These are phyloP conservation scores for Natrix natrix DNA, from an alignment of 2,797 vertebrate species.

Conservation along the genomic window DNA sequence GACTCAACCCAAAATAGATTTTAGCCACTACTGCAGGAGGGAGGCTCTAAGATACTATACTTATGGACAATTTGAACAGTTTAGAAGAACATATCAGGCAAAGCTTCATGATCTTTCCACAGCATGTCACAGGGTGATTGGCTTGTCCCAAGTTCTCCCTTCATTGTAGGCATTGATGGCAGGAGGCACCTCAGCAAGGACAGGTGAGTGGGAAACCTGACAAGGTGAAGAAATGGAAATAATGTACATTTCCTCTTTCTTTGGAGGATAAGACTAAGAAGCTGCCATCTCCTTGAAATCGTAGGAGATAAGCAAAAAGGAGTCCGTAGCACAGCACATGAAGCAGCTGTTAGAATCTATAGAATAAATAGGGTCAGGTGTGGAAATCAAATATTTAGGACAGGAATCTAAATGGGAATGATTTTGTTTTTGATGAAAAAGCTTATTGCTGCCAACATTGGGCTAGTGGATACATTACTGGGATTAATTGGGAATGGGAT, in stretches of 20 bases:
- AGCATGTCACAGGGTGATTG: neutral
- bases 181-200: conserved; percentile 18
- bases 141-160: neutral
- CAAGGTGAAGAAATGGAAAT: neutral
- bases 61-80: neutral
- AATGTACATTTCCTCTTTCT: neutral
- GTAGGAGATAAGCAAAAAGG: neutral
- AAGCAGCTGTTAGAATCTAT: neutral
- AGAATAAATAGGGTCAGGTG: neutral
- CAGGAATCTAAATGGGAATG: neutral
- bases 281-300: neutral
- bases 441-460: neutral
- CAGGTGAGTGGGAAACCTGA: neutral
- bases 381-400: neutral
- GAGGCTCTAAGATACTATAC: neutral
- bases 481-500: neutral
- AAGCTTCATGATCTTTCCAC: neutral
- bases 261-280: neutral
- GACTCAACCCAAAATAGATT: neutral
- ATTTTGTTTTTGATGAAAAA: neutral
- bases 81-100: neutral
- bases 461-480: neutral
- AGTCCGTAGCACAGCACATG: neutral
- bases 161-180: conserved; percentile 11
- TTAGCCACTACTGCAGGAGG: neutral